A percentile compares a stretch with the other conserved stretches of the same genome.
These are phyloP conservation scores for Labia minor DNA, from an alignment of 2,888 invertebrate genomes.

Conservation along the genomic window DNA sequence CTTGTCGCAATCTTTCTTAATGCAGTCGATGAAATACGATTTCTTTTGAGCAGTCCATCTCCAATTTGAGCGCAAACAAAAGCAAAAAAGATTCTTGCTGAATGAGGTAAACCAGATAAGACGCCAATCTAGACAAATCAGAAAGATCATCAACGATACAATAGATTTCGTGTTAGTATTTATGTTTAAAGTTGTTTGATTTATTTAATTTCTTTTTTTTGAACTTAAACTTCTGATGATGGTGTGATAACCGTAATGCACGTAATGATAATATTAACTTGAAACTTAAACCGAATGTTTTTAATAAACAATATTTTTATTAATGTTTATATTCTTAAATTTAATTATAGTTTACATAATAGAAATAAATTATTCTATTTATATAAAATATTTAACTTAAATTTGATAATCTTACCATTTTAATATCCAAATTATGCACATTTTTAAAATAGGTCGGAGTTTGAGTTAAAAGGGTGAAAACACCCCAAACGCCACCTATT, in stretches of 20 bases:
- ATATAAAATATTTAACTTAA: too few relatives aligned
- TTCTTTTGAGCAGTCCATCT: slow-evolving; percentile 46
- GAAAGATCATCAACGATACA: slow-evolving; percentile 16
- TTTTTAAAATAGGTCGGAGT: slow-evolving; percentile 58
- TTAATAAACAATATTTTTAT: too few relatives aligned
- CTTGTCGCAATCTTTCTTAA: slow-evolving; percentile 53
- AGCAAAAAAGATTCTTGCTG: slow-evolving; percentile 49
- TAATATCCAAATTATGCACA: slow-evolving; percentile 57
- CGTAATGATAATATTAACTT: too few relatives aligned
- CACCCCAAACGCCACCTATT: slow-evolving; percentile 57
- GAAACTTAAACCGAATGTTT: too few relatives aligned
- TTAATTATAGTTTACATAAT: too few relatives aligned
- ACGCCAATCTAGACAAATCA: slow-evolving; percentile 45
- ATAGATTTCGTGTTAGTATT: not conserved
- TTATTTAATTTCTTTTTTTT: too few relatives aligned
- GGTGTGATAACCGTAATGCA: too few relatives aligned
- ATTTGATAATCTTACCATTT: too few relatives aligned
- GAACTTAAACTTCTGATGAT: too few relatives aligned
- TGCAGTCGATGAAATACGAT: slow-evolving; percentile 47
- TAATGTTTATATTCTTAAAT: too few relatives aligned
- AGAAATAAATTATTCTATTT: too few relatives aligned
- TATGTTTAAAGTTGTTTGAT: too few relatives aligned
- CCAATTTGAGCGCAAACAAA: slow-evolving; percentile 45
- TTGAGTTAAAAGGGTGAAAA: slow-evolving; percentile 58
- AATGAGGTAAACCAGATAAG: slow-evolving; percentile 52